A percentile compares a stretch with the other conserved stretches of the same genome.
Evolutionary conservation across 2,888 invertebrate species (phyloP).

Genomic region (Drosophila longiperda): DNA sequence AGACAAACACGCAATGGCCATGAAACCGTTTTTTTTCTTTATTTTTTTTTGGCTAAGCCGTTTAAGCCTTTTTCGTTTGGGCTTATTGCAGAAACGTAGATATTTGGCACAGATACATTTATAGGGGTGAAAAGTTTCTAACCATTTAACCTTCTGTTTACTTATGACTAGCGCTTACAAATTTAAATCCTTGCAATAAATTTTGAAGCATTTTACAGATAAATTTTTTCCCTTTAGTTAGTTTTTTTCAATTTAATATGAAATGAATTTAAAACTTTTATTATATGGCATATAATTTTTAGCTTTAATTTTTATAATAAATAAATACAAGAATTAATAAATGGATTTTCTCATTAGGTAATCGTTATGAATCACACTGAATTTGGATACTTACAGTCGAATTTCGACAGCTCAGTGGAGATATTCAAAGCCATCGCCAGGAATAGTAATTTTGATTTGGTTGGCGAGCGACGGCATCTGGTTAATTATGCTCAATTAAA

Average conservation of each 20-base stretch:
- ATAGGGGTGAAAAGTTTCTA: not conserved
- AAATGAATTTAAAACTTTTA: not conserved
- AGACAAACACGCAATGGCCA: constrained; percentile 30
- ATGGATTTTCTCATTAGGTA: constrained; percentile 53
- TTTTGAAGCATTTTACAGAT: not conserved
- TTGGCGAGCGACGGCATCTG: constrained; percentile 47
- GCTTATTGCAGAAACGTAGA: not conserved
- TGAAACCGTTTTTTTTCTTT: not conserved
- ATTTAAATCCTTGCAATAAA: not conserved
- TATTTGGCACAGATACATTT: not conserved
- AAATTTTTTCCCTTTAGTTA: too few relatives aligned
- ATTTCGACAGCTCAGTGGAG: constrained; percentile 43
- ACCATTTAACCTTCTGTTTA: not conserved
- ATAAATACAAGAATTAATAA: not conserved
- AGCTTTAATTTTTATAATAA: not conserved
- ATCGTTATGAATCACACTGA: constrained; percentile 72
- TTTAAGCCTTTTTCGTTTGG: not conserved
- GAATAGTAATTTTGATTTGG: constrained; percentile 40
- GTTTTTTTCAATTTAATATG: not conserved
- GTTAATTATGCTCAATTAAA: constrained; percentile 26
- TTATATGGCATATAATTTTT: not conserved
- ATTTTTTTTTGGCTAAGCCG: not conserved
- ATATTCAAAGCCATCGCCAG: constrained; percentile 49
- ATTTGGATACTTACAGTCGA: constrained; percentile 14
- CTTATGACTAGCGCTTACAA: not conserved